Percentiles rank a stretch among this genome's conserved stretches.
phyloP scores from a whole-genome alignment of 2,113 vertebrate species.

The Mixornis gularis region DNA sequence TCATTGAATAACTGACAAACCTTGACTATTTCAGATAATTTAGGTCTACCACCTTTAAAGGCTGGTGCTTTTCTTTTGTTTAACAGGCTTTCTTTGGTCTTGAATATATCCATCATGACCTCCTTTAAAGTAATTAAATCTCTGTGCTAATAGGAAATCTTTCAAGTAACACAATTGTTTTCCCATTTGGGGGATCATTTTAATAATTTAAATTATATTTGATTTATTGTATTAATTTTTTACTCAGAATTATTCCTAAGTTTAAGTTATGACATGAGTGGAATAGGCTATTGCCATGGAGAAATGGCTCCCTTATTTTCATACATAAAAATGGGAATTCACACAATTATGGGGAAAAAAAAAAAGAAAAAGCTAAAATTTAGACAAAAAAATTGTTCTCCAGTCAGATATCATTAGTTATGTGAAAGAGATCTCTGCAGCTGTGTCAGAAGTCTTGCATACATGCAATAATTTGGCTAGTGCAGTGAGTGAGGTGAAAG shows the following conservation, averaged over 20 bases:
- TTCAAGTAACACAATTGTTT: not conserved
- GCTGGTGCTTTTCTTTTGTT: not conserved
- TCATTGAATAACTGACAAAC: not conserved
- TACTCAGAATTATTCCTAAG: not conserved
- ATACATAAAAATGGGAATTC: not conserved
- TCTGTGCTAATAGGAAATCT: not conserved
- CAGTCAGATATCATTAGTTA: not conserved
- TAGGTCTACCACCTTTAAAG: not conserved
- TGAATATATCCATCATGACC: not conserved
- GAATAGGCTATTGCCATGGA: not conserved
- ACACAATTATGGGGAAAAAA: not conserved
- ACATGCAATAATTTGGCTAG: not conserved
- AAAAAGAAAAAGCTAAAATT: not conserved
- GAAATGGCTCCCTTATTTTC: not conserved
- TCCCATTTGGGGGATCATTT: not conserved
- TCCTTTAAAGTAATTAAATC: not conserved
- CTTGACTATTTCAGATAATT: not conserved
- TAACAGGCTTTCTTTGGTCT: not conserved
- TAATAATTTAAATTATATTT: not conserved
- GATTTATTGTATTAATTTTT: not conserved
- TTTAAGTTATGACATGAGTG: not conserved
- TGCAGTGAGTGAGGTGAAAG: slow-evolving; percentile 13
- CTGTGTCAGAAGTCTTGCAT: not conserved
- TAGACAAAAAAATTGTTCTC: not conserved
- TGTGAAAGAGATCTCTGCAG: not conserved